A percentile compares a stretch with the other conserved stretches of the same genome.
Evolutionary conservation across 2,113 vertebrate genomes (phyloP).

Genomic region (Tachysurus fulvidraco): DNA sequence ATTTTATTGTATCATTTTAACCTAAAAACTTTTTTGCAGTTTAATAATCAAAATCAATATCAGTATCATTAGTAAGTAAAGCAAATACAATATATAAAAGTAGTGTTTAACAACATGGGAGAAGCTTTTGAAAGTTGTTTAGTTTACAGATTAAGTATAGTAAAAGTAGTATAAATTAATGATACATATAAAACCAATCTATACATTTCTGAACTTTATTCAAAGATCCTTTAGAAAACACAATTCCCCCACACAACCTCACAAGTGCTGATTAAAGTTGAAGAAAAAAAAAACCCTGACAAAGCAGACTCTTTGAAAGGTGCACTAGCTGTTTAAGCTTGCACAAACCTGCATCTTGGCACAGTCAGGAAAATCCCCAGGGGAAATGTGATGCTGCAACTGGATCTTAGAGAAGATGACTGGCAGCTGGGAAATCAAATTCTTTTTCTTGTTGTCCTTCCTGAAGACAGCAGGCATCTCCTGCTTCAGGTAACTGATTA

Average conservation of each 20-base stretch:
- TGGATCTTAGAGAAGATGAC: constrained; percentile 90
- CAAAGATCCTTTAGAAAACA: neutral
- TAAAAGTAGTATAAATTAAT: neutral
- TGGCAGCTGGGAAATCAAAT: constrained; percentile 84
- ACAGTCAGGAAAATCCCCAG: constrained; percentile 89
- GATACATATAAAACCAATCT: neutral
- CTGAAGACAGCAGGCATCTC: constrained; percentile 91
- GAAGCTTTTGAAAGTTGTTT: neutral
- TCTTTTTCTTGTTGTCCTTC: constrained; percentile 91
- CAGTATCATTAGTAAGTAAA: neutral
- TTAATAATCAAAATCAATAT: neutral
- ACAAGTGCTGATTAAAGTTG: neutral
- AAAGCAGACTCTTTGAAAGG: neutral
- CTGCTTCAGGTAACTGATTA: constrained; percentile 88
- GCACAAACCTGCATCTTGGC: constrained; percentile 86
- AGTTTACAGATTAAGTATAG: neutral
- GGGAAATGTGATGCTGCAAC: constrained; percentile 87
- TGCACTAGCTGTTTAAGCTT: neutral
- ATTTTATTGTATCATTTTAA: neutral
- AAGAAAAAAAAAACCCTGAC: neutral
- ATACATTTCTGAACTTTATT: neutral
- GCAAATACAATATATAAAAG: neutral
- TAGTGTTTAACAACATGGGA: no score
- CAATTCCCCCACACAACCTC: neutral
- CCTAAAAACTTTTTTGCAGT: neutral